Conservation (phyloP, 2,113 vertebrate genomes). For the Jaculus jaculus region DNA sequence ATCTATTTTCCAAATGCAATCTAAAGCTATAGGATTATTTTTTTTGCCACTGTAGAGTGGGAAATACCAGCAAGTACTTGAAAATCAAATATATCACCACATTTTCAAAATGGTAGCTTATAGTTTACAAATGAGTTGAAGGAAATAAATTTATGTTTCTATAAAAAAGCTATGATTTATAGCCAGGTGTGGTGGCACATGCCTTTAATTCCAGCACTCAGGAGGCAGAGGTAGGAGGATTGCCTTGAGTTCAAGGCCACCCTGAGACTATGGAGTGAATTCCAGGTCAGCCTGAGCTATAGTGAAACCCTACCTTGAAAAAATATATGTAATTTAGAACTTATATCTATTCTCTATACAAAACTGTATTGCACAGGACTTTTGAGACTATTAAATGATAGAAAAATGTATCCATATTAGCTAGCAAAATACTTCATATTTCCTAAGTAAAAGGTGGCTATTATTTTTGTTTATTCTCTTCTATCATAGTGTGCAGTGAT, state of each 20-base stretch:
- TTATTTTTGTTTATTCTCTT: background rate
- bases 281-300: no score
- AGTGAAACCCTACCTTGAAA: no score
- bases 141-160: background rate
- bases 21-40: background rate
- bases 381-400: background rate
- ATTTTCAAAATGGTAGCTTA: background rate
- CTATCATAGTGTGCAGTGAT: background rate
- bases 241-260: no score
- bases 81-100: background rate
- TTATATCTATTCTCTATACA: background rate
- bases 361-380: background rate
- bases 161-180: background rate
- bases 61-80: background rate
- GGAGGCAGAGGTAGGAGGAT: no score
- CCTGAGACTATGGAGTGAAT: no score
- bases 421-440: background rate
- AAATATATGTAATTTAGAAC: background rate
- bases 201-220: no score
- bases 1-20: background rate
- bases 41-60: background rate
- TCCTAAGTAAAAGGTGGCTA: background rate
- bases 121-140: background rate
- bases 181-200: no score
- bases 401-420: background rate